Conservation (phyloP, 2,113 vertebrate species). For the Cynocephalus volans region DNA sequence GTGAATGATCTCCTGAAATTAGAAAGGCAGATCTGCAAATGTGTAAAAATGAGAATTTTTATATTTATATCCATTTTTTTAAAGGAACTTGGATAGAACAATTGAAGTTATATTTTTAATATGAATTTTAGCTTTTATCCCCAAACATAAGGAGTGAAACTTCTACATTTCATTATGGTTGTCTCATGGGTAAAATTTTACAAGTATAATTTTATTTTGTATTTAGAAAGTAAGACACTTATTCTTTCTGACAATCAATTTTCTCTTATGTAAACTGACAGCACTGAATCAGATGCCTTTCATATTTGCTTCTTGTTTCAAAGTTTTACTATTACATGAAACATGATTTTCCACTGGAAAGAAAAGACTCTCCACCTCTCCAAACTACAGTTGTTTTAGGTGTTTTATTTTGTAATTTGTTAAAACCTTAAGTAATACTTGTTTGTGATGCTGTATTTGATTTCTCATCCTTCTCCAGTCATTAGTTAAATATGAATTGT, state of each 20-base stretch:
- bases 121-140: background rate
- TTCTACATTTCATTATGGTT: constrained; percentile 20
- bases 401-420: constrained; percentile 45
- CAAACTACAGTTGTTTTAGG: background rate
- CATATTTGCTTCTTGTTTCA: constrained; percentile 12
- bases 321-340: background rate
- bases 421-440: background rate
- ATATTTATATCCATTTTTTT: background rate
- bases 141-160: background rate
- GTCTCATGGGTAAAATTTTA: background rate
- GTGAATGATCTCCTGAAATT: constrained; percentile 48
- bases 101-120: background rate
- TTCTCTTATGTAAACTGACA: constrained; percentile 18
- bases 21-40: background rate
- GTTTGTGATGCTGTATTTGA: background rate
- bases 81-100: background rate
- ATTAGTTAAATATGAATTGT: background rate
- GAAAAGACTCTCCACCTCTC: background rate
- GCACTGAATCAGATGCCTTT: background rate
- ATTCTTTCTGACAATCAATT: constrained; percentile 40
- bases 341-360: background rate
- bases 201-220: background rate
- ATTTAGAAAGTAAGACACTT: constrained; percentile 17
- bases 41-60: background rate
- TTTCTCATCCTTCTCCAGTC: background rate